Percentiles rank a stretch among this genome's conserved stretches.
These are phyloP conservation scores for Epicampocera succincta DNA, from an alignment of 2,888 invertebrate genomes.

Conservation along the genomic window DNA sequence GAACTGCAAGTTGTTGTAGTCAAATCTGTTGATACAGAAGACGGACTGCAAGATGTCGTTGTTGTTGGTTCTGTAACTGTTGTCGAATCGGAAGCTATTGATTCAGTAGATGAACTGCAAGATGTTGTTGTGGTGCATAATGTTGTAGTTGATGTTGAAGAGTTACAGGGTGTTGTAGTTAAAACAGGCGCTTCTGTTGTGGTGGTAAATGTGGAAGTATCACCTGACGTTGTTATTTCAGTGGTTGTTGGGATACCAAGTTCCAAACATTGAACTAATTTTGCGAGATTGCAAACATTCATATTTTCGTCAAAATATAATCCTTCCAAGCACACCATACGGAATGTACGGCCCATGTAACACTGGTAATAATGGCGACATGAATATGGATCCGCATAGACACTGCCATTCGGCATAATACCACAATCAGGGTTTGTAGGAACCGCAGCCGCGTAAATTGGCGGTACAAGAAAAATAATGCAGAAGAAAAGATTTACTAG, in stretches of 20 bases:
- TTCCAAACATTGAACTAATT: constrained; percentile 25
- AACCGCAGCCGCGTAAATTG: constrained; percentile 7
- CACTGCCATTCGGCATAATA: neutral
- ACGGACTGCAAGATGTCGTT: neutral
- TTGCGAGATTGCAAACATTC: constrained; percentile 24
- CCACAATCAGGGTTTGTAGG: constrained; percentile 17
- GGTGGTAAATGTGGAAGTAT: neutral
- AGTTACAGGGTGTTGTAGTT: constrained; percentile 15
- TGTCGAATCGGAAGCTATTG: neutral
- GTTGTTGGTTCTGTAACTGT: neutral
- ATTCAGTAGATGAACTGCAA: neutral
- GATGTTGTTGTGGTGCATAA: neutral
- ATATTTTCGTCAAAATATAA: constrained; percentile 26
- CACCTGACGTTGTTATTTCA: neutral
- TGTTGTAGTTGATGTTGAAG: too few species aligned
- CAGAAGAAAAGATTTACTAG: constrained; percentile 54
- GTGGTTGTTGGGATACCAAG: neutral
- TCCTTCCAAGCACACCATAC: constrained; percentile 28
- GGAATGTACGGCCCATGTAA: constrained; percentile 9
- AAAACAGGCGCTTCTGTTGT: neutral
- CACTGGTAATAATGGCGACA: constrained; percentile 35
- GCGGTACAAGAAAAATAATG: neutral
- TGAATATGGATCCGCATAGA: constrained; percentile 17
- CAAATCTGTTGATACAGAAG: neutral
- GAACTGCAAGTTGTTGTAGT: neutral